Conservation (phyloP, 2,888 invertebrate species). For the Oconnorella tubifera region DNA sequence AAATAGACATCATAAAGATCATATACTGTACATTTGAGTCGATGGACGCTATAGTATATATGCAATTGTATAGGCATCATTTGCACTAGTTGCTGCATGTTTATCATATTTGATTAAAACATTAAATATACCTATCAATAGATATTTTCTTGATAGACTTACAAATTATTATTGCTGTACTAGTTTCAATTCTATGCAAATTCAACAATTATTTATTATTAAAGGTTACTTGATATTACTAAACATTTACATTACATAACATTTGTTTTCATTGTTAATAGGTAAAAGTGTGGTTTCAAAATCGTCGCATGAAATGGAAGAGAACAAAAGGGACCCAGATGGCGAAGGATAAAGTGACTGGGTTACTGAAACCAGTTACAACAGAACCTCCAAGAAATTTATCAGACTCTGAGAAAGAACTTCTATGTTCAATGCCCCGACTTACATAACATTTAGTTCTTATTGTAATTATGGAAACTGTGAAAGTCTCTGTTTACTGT, state of each 20-base stretch:
- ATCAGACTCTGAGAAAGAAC: conserved; percentile 20
- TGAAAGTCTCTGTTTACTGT: too few species aligned
- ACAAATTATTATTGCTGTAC: too few species aligned
- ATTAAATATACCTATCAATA: too few species aligned
- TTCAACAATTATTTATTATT: too few species aligned
- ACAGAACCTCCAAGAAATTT: conserved; percentile 27
- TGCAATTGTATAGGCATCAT: too few species aligned
- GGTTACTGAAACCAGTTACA: conserved; percentile 49
- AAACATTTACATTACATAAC: conserved; percentile 8
- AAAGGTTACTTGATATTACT: not conserved
- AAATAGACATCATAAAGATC: too few species aligned
- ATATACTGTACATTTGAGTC: too few species aligned
- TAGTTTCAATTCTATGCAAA: not conserved
- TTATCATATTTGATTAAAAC: too few species aligned
- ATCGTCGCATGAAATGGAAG: conserved; percentile 55
- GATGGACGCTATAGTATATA: too few species aligned
- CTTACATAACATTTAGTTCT: not conserved
- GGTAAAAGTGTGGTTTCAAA: conserved; percentile 56
- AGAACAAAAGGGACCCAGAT: conserved; percentile 51
- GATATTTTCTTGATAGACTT: too few species aligned
- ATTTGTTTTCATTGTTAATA: conserved; percentile 30
- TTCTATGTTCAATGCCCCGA: not conserved
- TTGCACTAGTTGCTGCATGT: too few species aligned
- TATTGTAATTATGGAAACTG: too few species aligned
- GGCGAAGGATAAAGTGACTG: conserved; percentile 52